These are phyloP conservation scores for Anarrhichthys ocellatus DNA, from an alignment of 2,113 vertebrate genomes.

Conservation along the genomic window DNA sequence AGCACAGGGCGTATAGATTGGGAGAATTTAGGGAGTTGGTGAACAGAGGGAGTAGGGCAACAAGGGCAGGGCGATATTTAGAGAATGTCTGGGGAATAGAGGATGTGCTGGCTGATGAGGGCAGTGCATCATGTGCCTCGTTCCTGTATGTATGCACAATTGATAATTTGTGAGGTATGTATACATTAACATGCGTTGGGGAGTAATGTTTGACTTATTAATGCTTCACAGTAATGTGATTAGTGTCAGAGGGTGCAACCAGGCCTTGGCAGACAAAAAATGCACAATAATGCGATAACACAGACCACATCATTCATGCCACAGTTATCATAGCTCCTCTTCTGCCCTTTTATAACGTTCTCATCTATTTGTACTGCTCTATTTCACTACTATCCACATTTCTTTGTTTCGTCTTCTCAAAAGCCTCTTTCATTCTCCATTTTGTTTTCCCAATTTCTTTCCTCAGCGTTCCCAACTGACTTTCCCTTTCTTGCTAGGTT, in stretches of 20 bases:
- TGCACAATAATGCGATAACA: background rate
- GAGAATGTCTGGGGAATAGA: constrained; percentile 23
- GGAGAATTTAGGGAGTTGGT: constrained; percentile 51
- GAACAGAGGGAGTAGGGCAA: constrained; percentile 34
- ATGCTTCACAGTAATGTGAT: background rate
- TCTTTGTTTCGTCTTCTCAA: constrained; percentile 33
- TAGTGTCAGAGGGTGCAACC: background rate
- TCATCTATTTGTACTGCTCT: constrained; percentile 5
- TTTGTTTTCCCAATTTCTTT: constrained; percentile 48
- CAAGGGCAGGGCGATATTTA: constrained; percentile 31
- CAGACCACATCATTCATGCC: background rate
- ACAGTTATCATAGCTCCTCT: background rate
- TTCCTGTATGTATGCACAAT: background rate
- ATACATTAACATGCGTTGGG: background rate
- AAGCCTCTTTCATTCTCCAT: constrained; percentile 52
- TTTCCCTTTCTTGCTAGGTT: constrained; percentile 64
- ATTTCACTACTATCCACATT: background rate
- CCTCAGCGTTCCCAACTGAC: constrained; percentile 36
- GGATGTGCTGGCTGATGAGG: constrained; percentile 32
- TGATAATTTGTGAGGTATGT: background rate
- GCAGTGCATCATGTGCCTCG: background rate
- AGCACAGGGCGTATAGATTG: background rate
- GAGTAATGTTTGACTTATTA: background rate
- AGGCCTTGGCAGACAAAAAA: background rate
- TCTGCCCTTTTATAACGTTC: constrained; percentile 2